A percentile compares a stretch with the other conserved stretches of the same genome.
Conservation (phyloP, 2,113 vertebrate genomes). For the Lathamus discolor region DNA sequence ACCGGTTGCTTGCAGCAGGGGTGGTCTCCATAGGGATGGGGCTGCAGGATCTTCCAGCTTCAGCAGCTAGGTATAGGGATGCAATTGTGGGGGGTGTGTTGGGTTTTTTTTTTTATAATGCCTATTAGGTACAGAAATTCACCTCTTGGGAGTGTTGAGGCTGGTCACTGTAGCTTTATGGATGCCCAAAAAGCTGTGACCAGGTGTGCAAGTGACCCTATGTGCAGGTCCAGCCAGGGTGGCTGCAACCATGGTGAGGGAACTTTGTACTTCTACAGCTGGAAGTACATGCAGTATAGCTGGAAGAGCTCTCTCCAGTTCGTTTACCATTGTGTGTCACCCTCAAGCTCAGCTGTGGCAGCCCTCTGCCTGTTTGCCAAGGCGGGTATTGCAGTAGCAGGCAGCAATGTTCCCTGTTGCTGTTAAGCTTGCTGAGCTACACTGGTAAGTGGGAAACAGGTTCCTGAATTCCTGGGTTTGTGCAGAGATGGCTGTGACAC, state of each 20-base stretch:
- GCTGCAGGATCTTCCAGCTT: not conserved
- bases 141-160: not conserved
- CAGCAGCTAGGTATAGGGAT: not conserved
- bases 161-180: not conserved
- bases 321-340: not conserved
- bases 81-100: rapidly evolving
- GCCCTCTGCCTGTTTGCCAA: not conserved
- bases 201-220: not conserved
- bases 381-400: not conserved
- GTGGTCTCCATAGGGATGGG: not conserved
- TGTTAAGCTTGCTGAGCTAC: not conserved
- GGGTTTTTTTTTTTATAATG: not conserved
- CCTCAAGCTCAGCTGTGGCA: not conserved
- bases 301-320: not conserved
- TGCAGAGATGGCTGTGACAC: not conserved
- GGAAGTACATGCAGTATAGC: not conserved
- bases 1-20: not conserved
- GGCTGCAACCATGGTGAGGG: not conserved
- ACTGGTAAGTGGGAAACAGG: not conserved
- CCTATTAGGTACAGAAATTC: not conserved
- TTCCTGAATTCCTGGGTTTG: not conserved
- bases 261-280: not conserved
- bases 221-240: not conserved
- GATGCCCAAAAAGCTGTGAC: not conserved
- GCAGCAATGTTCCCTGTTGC: not conserved